These are phyloP conservation scores for Hololepta plana DNA, from an alignment of 2,888 invertebrate species.

Conservation along the genomic window DNA sequence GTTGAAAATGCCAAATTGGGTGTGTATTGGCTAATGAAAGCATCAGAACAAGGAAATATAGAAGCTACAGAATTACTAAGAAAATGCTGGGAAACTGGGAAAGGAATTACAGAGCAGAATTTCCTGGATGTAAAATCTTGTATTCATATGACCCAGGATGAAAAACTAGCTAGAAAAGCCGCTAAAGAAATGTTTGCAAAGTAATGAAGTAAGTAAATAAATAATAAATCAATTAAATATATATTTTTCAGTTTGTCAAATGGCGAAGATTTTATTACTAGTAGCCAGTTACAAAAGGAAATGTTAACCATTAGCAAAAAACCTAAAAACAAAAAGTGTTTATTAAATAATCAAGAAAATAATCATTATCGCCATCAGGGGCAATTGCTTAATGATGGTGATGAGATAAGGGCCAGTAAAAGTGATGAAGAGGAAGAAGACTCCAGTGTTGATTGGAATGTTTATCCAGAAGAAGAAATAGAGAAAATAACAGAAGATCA, in stretches of 20 bases:
- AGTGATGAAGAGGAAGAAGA: conserved; percentile 22
- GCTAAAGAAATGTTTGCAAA: conserved; percentile 76
- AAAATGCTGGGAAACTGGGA: conserved; percentile 52
- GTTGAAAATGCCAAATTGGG: conserved; percentile 66
- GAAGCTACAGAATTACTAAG: conserved; percentile 67
- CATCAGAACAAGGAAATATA: conserved; percentile 79
- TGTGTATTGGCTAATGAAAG: conserved; percentile 81
- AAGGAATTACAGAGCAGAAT: conserved; percentile 57
- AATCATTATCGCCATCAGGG: too few relatives aligned
- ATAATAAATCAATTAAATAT: neutral
- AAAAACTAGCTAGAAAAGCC: conserved; percentile 74
- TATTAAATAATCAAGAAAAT: too few relatives aligned
- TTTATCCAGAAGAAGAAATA: conserved; percentile 29
- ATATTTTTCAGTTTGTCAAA: conserved; percentile 49
- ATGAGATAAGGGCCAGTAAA: too few relatives aligned
- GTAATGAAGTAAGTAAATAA: conserved; percentile 24
- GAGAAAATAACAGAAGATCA: conserved; percentile 67
- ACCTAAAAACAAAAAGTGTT: too few relatives aligned
- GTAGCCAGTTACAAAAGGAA: conserved; percentile 57
- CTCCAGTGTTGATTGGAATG: conserved; percentile 28
- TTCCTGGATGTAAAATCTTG: conserved; percentile 59
- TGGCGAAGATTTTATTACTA: conserved; percentile 77
- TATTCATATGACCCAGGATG: conserved; percentile 66
- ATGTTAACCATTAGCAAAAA: conserved; percentile 56
- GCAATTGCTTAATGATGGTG: too few relatives aligned